Evolutionary conservation across 2,888 invertebrate species (phyloP).

Genomic region (Drosophila infuscata): DNA sequence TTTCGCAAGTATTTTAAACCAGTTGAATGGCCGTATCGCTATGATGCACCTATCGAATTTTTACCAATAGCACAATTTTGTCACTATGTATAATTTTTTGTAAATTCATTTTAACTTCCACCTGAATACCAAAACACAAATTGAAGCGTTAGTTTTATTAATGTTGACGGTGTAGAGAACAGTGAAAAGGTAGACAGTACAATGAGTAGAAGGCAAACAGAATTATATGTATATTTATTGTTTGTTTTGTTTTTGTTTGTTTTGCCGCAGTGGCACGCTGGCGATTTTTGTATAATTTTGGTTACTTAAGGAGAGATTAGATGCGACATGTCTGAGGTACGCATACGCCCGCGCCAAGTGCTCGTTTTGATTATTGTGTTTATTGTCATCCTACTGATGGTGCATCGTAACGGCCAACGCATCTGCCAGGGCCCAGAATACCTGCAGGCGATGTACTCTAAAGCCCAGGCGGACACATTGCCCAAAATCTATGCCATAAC

Average conservation of each 20-base stretch:
- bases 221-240: constrained; percentile 14
- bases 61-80: constrained; percentile 29
- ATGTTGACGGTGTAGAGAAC: constrained; percentile 1
- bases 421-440: constrained; percentile 81
- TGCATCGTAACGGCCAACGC: constrained; percentile 81
- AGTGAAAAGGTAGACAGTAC: constrained; percentile 34
- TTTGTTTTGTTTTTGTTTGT: constrained; percentile 45
- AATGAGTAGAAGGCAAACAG: not conserved
- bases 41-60: constrained; percentile 5
- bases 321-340: constrained; percentile 80
- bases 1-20: not conserved
- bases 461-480: constrained; percentile 64
- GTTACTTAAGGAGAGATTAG: constrained; percentile 22
- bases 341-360: constrained; percentile 83
- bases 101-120: constrained; percentile 14
- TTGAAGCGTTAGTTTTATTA: constrained; percentile 8
- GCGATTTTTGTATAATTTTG: constrained; percentile 11
- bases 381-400: constrained; percentile 78
- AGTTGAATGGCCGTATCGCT: not conserved
- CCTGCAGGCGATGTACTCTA: constrained; percentile 76
- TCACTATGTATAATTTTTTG: constrained; percentile 36
- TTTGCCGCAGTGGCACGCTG: constrained; percentile 42
- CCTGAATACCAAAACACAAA: not conserved
- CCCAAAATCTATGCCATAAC: constrained; percentile 96
- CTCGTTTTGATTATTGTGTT: constrained; percentile 81